Evolutionary conservation across 2,113 vertebrate species (phyloP).

Genomic region (Coryphaenoides rupestris): DNA sequence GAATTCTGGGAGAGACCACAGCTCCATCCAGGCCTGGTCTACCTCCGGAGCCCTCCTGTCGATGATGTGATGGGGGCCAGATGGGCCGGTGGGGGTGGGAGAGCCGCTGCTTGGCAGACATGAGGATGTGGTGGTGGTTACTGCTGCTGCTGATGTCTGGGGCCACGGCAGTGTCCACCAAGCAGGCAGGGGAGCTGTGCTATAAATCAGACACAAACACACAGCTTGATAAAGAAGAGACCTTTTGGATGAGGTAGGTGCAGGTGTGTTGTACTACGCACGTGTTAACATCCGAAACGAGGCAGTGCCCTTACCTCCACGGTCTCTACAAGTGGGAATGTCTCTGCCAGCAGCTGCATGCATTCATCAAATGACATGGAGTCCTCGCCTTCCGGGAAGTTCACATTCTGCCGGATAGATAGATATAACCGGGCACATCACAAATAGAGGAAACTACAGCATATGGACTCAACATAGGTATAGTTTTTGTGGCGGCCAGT

Average conservation of each 20-base stretch:
- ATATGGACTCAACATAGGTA: background rate
- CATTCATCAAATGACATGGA: constrained; percentile 89
- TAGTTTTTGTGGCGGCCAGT: no score
- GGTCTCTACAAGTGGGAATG: constrained; percentile 87
- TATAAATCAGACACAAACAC: constrained; percentile 24
- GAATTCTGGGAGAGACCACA: constrained; percentile 89
- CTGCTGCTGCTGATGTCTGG: constrained; percentile 53
- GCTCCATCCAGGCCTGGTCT: constrained; percentile 94
- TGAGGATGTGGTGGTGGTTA: constrained; percentile 66
- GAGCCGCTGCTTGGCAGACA: constrained; percentile 71
- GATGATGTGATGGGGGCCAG: constrained; percentile 54
- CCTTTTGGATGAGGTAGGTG: background rate
- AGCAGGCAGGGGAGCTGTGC: constrained; percentile 47
- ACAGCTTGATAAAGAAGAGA: background rate
- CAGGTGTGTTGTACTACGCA: background rate
- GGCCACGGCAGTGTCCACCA: constrained; percentile 60
- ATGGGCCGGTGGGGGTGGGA: constrained; percentile 53
- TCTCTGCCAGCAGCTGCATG: constrained; percentile 91
- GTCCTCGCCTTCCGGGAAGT: constrained; percentile 74
- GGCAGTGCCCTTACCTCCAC: constrained; percentile 76
- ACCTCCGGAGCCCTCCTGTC: constrained; percentile 78
- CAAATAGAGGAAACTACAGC: background rate
- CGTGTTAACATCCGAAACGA: background rate
- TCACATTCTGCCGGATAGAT: constrained; percentile 70
- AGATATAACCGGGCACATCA: constrained; percentile 2